Conservation (phyloP, 2,888 invertebrate genomes). For the Argyra leucocephala region DNA sequence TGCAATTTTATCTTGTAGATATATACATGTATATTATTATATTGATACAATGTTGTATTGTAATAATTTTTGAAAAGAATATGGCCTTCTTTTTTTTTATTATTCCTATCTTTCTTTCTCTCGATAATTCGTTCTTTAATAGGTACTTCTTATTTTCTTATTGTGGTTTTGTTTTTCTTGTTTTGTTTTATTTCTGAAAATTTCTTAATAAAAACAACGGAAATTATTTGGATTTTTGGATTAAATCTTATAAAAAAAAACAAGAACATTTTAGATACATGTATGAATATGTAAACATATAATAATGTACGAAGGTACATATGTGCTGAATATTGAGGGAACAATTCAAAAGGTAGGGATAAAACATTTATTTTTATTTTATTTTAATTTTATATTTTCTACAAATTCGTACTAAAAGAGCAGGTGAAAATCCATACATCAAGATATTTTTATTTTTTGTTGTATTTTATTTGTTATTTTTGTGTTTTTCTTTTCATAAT, state of each 20-base stretch:
- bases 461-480: no score
- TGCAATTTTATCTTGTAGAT: neutral
- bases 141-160: neutral
- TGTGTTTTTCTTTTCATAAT: no score
- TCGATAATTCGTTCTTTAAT: no score
- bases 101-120: no score
- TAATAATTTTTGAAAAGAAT: no score
- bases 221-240: slow-evolving; percentile 1
- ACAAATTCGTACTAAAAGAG: neutral
- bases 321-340: neutral
- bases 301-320: neutral
- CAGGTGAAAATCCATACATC: slow-evolving; percentile 5
- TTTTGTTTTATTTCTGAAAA: neutral
- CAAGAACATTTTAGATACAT: neutral
- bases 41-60: no score
- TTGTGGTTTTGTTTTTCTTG: neutral
- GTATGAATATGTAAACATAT: neutral
- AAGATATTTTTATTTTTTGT: no score
- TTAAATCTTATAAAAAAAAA: neutral
- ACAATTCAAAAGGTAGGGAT: neutral
- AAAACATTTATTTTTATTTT: neutral
- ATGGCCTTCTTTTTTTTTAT: no score
- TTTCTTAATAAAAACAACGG: neutral
- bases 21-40: neutral
- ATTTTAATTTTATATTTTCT: neutral